Base-by-base conservation (phyloP, 2,888 invertebrate species). In the Cryptophagus acutangulus region DNA sequence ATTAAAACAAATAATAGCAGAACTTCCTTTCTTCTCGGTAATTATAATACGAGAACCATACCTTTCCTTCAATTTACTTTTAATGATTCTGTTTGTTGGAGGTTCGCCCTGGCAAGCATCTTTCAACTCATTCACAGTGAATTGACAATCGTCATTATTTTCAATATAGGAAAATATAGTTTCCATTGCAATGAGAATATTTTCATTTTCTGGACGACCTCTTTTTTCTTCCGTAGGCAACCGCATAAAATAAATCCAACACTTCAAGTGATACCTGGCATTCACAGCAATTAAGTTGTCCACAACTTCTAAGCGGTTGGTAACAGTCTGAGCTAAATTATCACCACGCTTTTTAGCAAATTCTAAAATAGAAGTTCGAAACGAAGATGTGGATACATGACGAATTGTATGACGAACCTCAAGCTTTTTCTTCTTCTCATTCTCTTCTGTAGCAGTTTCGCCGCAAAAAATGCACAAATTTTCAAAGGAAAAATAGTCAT, bases 1-100 rank as follows among this genome's bases (percentile, higher is more conserved):
- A 55, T 56, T 58, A 42, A 61, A 63, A 52, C 52, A 61, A 48
- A 62, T 58, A 46, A 63, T 58, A 33, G 61, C 60, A 46, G 56
- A 60, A 38, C 56, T 33, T 58, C 57, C 55, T 15, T 40, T 47
- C 51, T 20, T 33, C 40, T 2, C 41, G 10, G 17, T 38, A 29
- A 15, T 31, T 1, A 38, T 18, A n/a, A n/a, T n/a, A n/a, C n/a
- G n/a, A n/a, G n/a, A n/a, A n/a, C n/a, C n/a, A 20, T 20, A 20
- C n/a, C 24, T 20, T 20, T 20, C 24, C 24, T 20, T 20, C 24
- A 20, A n/a, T n/a, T 20, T 20, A 20, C 6, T 20, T 20, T 20
- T 20, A 20, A 20, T 20, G n/a, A n/a, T 20, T 20, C 24, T 33
- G 28, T 39, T 36, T 3, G 41, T 17, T 39, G 43, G 31, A 39